phyloP scores from a whole-genome alignment of 2,113 vertebrate genomes.

The Tyto alba region DNA sequence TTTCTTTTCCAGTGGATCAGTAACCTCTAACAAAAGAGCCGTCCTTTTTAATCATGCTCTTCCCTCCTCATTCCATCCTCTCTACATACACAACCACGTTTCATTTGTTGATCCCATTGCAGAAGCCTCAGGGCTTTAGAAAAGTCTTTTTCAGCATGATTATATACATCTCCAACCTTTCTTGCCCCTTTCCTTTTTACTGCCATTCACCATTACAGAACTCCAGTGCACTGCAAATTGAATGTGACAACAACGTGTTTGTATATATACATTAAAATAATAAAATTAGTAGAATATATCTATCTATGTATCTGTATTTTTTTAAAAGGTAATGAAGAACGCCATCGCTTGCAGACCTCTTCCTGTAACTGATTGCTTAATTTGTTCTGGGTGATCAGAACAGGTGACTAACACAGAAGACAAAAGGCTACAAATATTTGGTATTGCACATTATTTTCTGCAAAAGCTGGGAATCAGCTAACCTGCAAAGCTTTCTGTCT shows the following conservation, averaged over 20 bases:
- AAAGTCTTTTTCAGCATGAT: slow-evolving; percentile 64
- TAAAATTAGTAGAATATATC: background rate
- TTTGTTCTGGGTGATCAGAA: background rate
- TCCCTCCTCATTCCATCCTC: slow-evolving; percentile 32
- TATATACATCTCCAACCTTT: background rate
- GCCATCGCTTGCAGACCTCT: background rate
- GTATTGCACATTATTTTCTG: background rate
- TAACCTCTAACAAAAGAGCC: slow-evolving; percentile 76
- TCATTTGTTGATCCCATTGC: slow-evolving; percentile 66
- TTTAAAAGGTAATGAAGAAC: fast-evolving
- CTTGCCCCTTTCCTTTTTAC: background rate
- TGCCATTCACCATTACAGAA: slow-evolving; percentile 22
- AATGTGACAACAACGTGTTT: background rate
- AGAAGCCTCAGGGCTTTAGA: slow-evolving; percentile 74
- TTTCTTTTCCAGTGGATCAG: slow-evolving; percentile 63
- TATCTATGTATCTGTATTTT: background rate
- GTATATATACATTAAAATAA: background rate
- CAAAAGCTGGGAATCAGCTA: background rate
- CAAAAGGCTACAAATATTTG: background rate
- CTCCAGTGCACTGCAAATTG: background rate
- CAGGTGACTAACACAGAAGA: background rate
- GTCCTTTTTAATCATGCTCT: slow-evolving; percentile 77
- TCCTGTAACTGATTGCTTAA: background rate
- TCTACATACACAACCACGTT: slow-evolving; percentile 55
- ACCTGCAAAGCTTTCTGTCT: background rate